Percentiles rank a stretch among this genome's conserved stretches.
These are phyloP conservation scores for Apistogramma diplotaenia DNA, from an alignment of 2,113 vertebrate genomes.

Conservation along the genomic window DNA sequence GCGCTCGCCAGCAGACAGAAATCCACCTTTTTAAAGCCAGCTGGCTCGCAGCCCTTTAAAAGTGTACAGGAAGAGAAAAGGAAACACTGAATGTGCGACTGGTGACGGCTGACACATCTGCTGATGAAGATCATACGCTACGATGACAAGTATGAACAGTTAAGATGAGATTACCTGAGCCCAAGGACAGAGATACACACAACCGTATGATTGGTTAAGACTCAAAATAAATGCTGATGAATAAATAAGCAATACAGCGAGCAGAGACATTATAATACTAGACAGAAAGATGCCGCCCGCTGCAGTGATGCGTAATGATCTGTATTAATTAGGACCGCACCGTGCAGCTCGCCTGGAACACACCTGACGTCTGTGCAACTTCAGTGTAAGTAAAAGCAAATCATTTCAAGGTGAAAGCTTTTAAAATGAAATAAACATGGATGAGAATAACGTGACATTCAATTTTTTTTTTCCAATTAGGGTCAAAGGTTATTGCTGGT, in stretches of 20 bases:
- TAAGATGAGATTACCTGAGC: background rate
- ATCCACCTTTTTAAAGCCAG: background rate
- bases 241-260: too few species aligned
- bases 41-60: background rate
- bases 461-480: slow-evolving; percentile 63
- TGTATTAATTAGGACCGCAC: slow-evolving; percentile 65
- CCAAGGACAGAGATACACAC: too few species aligned
- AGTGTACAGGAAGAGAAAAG: background rate
- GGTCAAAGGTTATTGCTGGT: slow-evolving; percentile 83
- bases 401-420: background rate
- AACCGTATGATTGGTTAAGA: too few species aligned
- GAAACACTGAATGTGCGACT: background rate
- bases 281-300: too few species aligned
- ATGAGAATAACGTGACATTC: background rate
- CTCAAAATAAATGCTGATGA: too few species aligned
- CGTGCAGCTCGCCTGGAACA: slow-evolving; percentile 77
- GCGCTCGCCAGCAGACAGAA: background rate
- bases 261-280: too few species aligned
- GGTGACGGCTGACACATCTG: background rate
- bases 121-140: background rate
- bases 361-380: slow-evolving; percentile 83
- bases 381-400: slow-evolving; percentile 70
- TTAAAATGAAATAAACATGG: background rate
- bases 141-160: background rate
- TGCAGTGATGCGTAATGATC: background rate